Evolutionary conservation across 2,888 invertebrate genomes (phyloP).

Genomic region (Pammene aurita): DNA sequence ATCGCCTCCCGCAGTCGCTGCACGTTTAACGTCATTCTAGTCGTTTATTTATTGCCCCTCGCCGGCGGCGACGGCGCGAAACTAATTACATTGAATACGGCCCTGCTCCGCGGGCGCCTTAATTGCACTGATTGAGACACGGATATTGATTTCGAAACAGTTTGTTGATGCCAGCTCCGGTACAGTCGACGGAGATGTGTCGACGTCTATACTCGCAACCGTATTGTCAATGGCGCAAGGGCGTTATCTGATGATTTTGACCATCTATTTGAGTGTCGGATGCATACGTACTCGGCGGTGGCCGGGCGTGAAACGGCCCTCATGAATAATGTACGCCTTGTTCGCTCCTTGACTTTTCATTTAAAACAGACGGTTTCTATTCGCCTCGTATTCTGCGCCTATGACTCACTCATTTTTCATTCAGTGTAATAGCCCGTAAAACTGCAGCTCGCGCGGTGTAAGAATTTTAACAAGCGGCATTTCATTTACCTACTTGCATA

Average conservation of each 20-base stretch:
- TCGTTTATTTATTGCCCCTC: slow-evolving; percentile 68
- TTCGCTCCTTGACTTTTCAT: slow-evolving; percentile 80
- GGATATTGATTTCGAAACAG: slow-evolving; percentile 81
- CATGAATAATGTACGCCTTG: slow-evolving; percentile 80
- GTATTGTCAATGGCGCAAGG: slow-evolving; percentile 18
- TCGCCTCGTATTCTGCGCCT: slow-evolving; percentile 78
- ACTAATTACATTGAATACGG: slow-evolving; percentile 76
- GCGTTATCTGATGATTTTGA: slow-evolving; percentile 4
- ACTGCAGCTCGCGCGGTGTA: slow-evolving; percentile 70
- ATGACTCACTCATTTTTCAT: slow-evolving; percentile 81
- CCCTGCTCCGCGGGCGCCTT: slow-evolving; percentile 66
- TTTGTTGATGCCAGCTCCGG: slow-evolving; percentile 56
- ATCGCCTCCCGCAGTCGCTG: slow-evolving; percentile 44
- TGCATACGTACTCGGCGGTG: slow-evolving; percentile 48
- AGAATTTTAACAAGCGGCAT: slow-evolving; percentile 73
- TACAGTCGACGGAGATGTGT: slow-evolving; percentile 21
- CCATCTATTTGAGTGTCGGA: slow-evolving; percentile 35
- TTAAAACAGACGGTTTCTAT: slow-evolving; percentile 82
- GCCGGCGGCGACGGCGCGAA: slow-evolving; percentile 65
- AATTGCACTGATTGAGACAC: slow-evolving; percentile 82
- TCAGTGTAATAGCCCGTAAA: slow-evolving; percentile 79
- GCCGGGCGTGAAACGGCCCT: slow-evolving; percentile 71
- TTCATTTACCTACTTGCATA: slow-evolving; percentile 59
- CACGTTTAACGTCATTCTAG: slow-evolving; percentile 59
- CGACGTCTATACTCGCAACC: not conserved